phyloP scores from a whole-genome alignment of 2,113 vertebrate genomes.

The Arvicanthis niloticus region DNA sequence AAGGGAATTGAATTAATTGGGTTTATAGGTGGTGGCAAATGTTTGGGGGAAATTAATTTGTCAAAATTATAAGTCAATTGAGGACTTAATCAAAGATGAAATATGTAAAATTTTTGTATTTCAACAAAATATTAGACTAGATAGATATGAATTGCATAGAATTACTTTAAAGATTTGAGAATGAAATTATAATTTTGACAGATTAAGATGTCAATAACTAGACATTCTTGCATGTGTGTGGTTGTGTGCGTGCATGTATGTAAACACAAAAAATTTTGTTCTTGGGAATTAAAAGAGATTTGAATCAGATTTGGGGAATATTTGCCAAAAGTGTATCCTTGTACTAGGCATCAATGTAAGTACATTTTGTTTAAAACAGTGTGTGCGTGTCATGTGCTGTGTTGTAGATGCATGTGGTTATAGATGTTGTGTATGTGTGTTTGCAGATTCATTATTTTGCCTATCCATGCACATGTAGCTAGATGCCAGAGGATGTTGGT shows the following conservation, averaged over 20 bases:
- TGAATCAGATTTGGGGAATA: neutral
- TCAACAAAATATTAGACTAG: constrained; percentile 31
- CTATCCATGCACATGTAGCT: neutral
- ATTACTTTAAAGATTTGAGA: constrained; percentile 53
- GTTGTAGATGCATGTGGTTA: neutral
- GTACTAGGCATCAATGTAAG: neutral
- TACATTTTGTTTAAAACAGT: neutral
- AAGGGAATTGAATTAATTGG: constrained; percentile 41
- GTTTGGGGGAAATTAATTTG: constrained; percentile 58
- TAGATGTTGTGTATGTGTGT: neutral
- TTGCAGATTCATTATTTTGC: neutral
- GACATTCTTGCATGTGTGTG: neutral
- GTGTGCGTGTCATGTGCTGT: neutral
- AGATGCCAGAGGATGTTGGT: neutral
- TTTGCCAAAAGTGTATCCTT: neutral
- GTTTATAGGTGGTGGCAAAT: constrained; percentile 34
- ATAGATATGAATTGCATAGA: neutral
- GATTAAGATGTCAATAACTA: neutral
- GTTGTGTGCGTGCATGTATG: neutral
- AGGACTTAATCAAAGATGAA: constrained; percentile 30
- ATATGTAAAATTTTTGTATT: neutral
- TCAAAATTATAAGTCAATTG: constrained; percentile 40
- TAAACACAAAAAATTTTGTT: neutral
- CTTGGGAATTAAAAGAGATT: neutral
- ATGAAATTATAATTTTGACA: constrained; percentile 15